Evolutionary conservation across 2,797 vertebrate species (phyloP).

Genomic region (Cuculus canorus): DNA sequence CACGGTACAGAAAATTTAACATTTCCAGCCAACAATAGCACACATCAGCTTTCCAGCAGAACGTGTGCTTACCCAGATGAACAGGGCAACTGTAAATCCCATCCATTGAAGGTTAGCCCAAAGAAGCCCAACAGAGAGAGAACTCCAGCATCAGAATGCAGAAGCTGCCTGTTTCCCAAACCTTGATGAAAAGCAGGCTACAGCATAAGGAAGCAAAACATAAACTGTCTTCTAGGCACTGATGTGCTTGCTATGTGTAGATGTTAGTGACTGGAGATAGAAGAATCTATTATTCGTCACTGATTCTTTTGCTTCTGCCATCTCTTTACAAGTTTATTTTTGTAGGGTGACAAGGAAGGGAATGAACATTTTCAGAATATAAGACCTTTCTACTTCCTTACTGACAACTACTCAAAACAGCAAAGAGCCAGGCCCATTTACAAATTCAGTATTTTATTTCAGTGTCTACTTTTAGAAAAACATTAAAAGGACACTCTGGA

Average conservation of each 20-base stretch:
- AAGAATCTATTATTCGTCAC: slow-evolving; percentile 53
- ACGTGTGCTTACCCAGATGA: background rate
- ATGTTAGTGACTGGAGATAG: background rate
- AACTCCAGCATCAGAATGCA: background rate
- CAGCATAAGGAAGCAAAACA: background rate
- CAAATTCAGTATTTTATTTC: background rate
- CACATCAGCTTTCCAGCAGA: background rate
- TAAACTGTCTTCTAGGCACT: background rate
- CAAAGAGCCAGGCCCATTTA: background rate
- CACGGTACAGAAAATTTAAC: background rate
- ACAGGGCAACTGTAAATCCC: background rate
- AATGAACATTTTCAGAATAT: background rate
- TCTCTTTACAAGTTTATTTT: slow-evolving; percentile 10
- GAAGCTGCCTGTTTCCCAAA: slow-evolving; percentile 1
- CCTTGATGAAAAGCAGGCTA: background rate
- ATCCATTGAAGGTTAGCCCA: background rate
- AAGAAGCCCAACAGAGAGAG: background rate
- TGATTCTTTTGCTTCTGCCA: slow-evolving; percentile 1
- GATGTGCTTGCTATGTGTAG: background rate
- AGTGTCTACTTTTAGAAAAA: no score
- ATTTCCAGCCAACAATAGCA: background rate
- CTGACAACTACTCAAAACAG: background rate
- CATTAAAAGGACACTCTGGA: background rate
- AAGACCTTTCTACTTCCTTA: slow-evolving; percentile 1
- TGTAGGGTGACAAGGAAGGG: background rate